Evolutionary conservation across 2,888 invertebrate species (phyloP).

Genomic region (Amphiduros pacificus): DNA sequence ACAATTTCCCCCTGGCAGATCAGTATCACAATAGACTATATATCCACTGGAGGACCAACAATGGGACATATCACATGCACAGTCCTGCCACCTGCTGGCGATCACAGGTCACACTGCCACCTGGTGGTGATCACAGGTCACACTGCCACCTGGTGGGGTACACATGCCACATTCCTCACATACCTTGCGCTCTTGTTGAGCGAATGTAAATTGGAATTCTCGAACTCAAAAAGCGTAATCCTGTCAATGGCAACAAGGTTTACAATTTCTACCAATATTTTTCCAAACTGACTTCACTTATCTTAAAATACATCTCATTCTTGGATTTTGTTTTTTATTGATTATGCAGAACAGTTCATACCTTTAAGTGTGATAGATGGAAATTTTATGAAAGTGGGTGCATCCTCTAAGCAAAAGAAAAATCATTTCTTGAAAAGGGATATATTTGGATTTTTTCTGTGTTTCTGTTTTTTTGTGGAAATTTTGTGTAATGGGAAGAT

Average conservation of each 20-base stretch:
- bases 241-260: not conserved
- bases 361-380: too few species aligned
- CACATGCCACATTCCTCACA: not conserved
- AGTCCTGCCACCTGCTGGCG: not conserved
- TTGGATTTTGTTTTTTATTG: too few species aligned
- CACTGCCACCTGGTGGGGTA: not conserved
- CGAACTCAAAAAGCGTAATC: conserved; percentile 11
- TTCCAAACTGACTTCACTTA: too few species aligned
- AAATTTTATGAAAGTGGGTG: too few species aligned
- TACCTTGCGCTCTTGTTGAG: not conserved
- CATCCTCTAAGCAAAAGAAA: too few species aligned
- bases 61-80: not conserved
- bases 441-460: too few species aligned
- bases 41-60: not conserved
- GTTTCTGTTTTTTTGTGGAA: too few species aligned
- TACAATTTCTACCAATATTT: not conserved
- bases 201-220: conserved; percentile 13
- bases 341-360: too few species aligned
- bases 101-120: not conserved
- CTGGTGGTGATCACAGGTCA: not conserved
- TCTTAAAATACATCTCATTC: too few species aligned
- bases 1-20: too few species aligned
- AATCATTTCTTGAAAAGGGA: too few species aligned
- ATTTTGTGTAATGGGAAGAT: too few species aligned
- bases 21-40: not conserved